These are phyloP conservation scores for Polydrusus tereticollis DNA, from an alignment of 2,888 invertebrate species.

Conservation along the genomic window DNA sequence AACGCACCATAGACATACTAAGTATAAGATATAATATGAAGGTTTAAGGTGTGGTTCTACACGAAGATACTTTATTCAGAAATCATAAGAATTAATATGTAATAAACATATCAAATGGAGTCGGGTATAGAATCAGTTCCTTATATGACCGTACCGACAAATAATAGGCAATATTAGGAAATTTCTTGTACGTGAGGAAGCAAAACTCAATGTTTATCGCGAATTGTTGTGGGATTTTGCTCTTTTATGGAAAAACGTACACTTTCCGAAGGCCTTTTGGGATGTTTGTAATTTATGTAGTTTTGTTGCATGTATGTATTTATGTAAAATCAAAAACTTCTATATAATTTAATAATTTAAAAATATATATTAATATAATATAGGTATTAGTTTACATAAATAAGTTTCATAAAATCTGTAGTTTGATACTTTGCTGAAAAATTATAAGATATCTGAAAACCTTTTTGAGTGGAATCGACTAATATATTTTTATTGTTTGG, in stretches of 20 bases:
- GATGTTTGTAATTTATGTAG: background rate
- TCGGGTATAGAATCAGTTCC: constrained; percentile 25
- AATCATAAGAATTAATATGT: constrained; percentile 34
- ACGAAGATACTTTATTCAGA: background rate
- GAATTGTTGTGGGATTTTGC: constrained; percentile 18
- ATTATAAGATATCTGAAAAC: too few relatives aligned
- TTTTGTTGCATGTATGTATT: background rate
- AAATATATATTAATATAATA: too few relatives aligned
- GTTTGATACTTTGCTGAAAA: too few relatives aligned
- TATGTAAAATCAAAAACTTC: too few relatives aligned
- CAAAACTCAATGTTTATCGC: constrained; percentile 24
- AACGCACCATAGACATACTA: too few relatives aligned
- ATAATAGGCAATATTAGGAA: constrained; percentile 32
- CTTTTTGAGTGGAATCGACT: too few relatives aligned
- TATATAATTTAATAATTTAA: too few relatives aligned
- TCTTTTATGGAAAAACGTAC: constrained; percentile 14
- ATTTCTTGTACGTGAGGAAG: constrained; percentile 32
- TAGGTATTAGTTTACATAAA: too few relatives aligned
- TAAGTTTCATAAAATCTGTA: too few relatives aligned
- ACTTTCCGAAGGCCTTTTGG: constrained; percentile 23
- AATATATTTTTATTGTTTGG: too few relatives aligned
- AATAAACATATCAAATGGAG: constrained; percentile 39
- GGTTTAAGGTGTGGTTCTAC: constrained; percentile 24
- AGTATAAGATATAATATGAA: background rate
- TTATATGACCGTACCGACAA: constrained; percentile 10